Evolutionary conservation across 2,797 vertebrate species (phyloP).

Genomic region (Acrossocheilus wenchowensis): DNA sequence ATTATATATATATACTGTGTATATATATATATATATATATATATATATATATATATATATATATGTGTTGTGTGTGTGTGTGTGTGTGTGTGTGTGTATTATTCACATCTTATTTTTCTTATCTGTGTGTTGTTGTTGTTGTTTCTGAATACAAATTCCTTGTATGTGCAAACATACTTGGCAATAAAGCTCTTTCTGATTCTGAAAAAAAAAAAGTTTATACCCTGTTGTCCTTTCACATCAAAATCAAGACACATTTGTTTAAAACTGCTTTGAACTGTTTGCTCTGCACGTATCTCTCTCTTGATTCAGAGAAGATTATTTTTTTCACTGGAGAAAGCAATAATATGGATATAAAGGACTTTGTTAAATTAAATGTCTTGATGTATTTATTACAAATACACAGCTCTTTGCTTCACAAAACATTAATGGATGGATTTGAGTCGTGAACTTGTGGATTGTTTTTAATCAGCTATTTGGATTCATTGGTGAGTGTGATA

Average conservation of each 20-base stretch:
- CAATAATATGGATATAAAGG: neutral
- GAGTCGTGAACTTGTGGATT: neutral
- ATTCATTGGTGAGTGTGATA: neutral
- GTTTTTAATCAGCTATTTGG: neutral
- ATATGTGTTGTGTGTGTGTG: no score
- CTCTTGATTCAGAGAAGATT: neutral
- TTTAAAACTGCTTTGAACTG: neutral
- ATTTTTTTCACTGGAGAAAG: neutral
- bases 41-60: no score
- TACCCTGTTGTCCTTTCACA: neutral
- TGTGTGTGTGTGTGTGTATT: no score
- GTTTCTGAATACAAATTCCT: no score
- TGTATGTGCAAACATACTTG: no score
- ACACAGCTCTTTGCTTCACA: neutral
- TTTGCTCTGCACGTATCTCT: neutral
- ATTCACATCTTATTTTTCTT: no score
- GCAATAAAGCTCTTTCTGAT: no score
- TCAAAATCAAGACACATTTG: neutral
- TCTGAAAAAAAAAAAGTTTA: neutral
- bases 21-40: no score
- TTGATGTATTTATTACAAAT: neutral
- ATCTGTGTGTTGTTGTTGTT: no score
- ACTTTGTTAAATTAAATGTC: neutral
- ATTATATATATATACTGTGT: no score
- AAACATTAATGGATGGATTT: neutral